phyloP scores from a whole-genome alignment of 2,797 vertebrate genomes.

The Cryptoblepharus egeriae region DNA sequence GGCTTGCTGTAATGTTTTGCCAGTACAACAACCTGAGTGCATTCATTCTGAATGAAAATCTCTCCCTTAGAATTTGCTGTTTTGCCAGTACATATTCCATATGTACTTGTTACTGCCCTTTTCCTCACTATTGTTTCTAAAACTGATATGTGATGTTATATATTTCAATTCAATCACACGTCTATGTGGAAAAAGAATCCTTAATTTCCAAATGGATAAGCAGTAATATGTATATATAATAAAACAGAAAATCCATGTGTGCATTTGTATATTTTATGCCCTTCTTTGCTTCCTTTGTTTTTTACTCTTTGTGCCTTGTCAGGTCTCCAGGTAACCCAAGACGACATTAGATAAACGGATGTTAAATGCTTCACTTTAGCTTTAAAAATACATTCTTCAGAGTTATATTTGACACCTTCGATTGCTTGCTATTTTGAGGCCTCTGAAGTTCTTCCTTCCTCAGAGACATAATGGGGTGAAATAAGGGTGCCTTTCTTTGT shows the following conservation, averaged over 20 bases:
- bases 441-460: accelerated
- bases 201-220: not conserved
- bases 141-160: not conserved
- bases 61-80: not conserved
- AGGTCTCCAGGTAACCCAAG: not conserved
- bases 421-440: not conserved
- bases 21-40: not conserved
- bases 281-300: not conserved
- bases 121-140: not conserved
- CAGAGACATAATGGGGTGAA: accelerated
- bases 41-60: conserved; percentile 1
- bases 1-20: not conserved
- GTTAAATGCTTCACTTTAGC: accelerated
- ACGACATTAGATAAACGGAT: accelerated
- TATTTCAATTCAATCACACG: not conserved
- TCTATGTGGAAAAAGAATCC: not conserved
- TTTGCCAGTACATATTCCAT: not conserved
- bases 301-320: not conserved
- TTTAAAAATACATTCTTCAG: not conserved
- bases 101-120: not conserved
- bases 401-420: accelerated
- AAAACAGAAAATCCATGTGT: not conserved
- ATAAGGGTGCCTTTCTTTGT: accelerated
- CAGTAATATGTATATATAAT: not conserved
- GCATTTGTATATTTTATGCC: not conserved